Percentiles rank a stretch among this genome's conserved stretches.
phyloP scores from a whole-genome alignment of 2,797 vertebrate species.

The Agapornis canus region DNA sequence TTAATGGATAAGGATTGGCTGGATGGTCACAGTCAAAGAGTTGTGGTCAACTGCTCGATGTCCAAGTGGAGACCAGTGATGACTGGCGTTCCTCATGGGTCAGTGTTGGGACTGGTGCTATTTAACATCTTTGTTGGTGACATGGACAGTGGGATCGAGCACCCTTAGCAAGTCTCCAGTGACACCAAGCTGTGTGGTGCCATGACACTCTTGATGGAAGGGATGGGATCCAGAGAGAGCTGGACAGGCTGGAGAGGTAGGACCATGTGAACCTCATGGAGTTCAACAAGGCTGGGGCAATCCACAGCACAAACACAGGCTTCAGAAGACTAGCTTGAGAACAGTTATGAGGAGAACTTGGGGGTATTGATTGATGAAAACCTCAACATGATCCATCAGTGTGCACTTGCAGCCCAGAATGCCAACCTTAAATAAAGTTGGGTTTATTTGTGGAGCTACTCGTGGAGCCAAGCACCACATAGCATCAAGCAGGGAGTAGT shows the following conservation, averaged over 20 bases:
- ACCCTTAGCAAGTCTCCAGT: fast-evolving
- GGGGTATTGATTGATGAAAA: neutral
- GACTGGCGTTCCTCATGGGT: neutral
- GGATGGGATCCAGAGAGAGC: neutral
- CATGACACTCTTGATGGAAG: neutral
- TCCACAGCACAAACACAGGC: neutral
- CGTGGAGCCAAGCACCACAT: neutral
- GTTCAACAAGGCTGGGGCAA: fast-evolving
- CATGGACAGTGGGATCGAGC: fast-evolving
- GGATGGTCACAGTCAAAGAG: neutral
- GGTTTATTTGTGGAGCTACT: neutral
- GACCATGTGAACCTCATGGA: neutral
- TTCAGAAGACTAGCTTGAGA: neutral
- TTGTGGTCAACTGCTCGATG: fast-evolving
- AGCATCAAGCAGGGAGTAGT: neutral
- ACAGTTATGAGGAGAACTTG: neutral
- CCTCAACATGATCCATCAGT: neutral
- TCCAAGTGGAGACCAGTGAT: neutral
- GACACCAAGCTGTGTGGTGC: neutral
- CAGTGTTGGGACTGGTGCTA: fast-evolving
- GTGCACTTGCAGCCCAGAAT: neutral
- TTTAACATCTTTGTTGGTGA: neutral
- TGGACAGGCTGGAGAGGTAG: neutral
- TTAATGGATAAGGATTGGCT: neutral
- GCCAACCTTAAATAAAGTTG: neutral